phyloP scores from a whole-genome alignment of 1,140 invertebrate genomes.

The Meloidogyne hapla region DNA sequence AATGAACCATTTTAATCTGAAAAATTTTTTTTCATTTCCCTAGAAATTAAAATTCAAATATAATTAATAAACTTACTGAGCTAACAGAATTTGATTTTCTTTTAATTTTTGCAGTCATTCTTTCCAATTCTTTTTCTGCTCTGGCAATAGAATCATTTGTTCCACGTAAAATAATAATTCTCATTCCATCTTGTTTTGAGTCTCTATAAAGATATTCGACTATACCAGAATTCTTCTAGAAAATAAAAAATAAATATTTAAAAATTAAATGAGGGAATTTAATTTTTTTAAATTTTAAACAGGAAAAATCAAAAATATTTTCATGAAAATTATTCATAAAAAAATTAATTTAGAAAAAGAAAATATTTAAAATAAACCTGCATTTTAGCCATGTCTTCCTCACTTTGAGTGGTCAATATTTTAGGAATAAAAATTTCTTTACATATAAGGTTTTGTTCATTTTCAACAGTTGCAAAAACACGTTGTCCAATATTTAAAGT shows the following conservation, averaged over 20 bases:
- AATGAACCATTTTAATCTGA: no score
- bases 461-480: background rate
- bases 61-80: background rate
- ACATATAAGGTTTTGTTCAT: background rate
- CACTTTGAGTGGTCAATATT: background rate
- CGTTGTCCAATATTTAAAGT: conserved; percentile 5
- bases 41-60: no score
- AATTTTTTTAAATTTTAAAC: no score
- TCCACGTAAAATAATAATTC: background rate
- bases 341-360: background rate
- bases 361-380: conserved; percentile 8
- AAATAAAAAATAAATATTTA: background rate
- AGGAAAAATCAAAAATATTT: no score
- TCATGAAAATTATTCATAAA: background rate
- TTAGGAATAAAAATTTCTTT: conserved; percentile 7
- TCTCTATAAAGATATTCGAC: conserved; percentile 1
- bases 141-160: background rate
- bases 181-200: background rate
- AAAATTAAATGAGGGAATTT: no score
- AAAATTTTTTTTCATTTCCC: no score
- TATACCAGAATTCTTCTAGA: background rate
- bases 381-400: conserved; percentile 14
- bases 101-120: background rate
- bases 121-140: background rate
- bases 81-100: background rate